Conservation (phyloP, 2,797 vertebrate genomes). For the Argya squamiceps region DNA sequence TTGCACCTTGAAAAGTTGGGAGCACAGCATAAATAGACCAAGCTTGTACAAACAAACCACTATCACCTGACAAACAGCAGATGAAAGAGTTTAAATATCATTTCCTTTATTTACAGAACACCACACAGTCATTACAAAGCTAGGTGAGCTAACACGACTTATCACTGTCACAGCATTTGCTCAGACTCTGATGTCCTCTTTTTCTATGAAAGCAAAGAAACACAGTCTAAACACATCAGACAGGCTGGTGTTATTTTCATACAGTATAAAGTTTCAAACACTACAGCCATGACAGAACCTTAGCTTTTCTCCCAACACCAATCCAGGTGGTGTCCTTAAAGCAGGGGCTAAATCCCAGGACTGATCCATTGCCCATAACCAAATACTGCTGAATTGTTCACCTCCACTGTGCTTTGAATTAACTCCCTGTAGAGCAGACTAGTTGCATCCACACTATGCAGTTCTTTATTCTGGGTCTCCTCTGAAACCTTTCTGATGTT, state of each 20-base stretch:
- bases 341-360: not conserved
- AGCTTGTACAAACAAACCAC: not conserved
- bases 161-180: not conserved
- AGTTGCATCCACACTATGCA: not conserved
- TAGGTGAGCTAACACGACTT: not conserved
- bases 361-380: not conserved
- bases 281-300: not conserved
- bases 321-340: not conserved
- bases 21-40: not conserved
- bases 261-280: not conserved
- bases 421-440: not conserved
- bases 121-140: not conserved
- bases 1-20: not conserved
- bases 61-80: not conserved
- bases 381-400: not conserved
- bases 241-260: not conserved
- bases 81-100: not conserved
- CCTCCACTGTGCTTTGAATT: not conserved
- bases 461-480: not conserved
- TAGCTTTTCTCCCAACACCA: not conserved
- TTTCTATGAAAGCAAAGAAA: not conserved
- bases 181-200: not conserved
- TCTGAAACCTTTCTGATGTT: not conserved
- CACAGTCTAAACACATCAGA: not conserved
- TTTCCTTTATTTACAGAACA: not conserved